A percentile compares a stretch with the other conserved stretches of the same genome.
Evolutionary conservation across 2,797 vertebrate species (phyloP).

Genomic region (Gadopsis marmoratus): DNA sequence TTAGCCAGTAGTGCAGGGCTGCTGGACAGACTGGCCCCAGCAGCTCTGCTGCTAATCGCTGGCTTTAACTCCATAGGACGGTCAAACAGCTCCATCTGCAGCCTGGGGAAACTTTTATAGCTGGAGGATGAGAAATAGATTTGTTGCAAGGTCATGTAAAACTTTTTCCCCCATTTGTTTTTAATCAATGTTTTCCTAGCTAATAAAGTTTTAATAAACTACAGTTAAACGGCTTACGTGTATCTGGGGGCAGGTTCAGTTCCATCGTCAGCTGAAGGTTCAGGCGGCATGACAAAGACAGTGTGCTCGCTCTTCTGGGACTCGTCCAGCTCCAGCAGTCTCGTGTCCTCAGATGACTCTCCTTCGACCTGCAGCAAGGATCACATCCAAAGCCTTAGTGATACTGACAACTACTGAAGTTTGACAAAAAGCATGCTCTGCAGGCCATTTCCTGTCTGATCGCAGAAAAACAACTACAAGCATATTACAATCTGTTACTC

Average conservation of each 20-base stretch:
- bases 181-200: background rate
- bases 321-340: conserved; percentile 95
- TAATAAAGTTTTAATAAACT: background rate
- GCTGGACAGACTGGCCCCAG: conserved; percentile 89
- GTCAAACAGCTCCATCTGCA: conserved; percentile 93
- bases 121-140: conserved; percentile 72
- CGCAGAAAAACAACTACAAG: conserved; percentile 21
- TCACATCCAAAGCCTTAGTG: conserved; percentile 20
- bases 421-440: background rate
- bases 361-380: conserved; percentile 87
- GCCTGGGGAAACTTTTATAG: conserved; percentile 92
- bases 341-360: conserved; percentile 91
- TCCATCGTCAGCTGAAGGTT: conserved; percentile 87
- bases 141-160: background rate
- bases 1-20: conserved; percentile 96
- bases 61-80: conserved; percentile 89
- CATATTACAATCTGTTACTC: background rate
- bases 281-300: conserved; percentile 95
- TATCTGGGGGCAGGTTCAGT: conserved; percentile 85
- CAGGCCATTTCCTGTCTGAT: conserved; percentile 11
- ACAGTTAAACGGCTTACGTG: conserved; percentile 80
- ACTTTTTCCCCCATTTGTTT: background rate
- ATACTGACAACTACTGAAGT: background rate
- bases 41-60: conserved; percentile 86
- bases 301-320: conserved; percentile 98